These are phyloP conservation scores for Amphimedon queenslandica DNA, from an alignment of 37 sponge, comb jelly and placozoan species.

Conservation along the genomic window DNA sequence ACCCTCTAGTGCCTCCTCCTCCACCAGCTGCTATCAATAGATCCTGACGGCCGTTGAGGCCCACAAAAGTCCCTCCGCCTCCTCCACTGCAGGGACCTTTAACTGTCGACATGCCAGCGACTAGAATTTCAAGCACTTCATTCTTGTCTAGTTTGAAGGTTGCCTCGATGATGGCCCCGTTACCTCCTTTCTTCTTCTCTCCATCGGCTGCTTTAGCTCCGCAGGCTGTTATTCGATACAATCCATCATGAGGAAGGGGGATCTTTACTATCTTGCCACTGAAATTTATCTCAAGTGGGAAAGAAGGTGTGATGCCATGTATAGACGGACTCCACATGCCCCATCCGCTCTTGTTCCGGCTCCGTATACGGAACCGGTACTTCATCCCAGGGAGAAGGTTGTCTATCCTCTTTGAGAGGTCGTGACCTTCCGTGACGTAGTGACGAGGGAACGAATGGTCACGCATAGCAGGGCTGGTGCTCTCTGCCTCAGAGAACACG, in stretches of 20 bases:
- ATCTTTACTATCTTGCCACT: constrained; percentile 50
- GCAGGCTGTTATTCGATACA: constrained; percentile 41
- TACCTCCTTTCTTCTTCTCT: constrained; percentile 46
- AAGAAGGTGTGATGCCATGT: constrained; percentile 19
- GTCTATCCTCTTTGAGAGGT: constrained; percentile 20
- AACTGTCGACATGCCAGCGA: constrained; percentile 70
- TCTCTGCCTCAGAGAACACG: constrained; percentile 11
- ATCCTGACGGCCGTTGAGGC: constrained; percentile 37
- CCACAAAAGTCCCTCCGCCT: constrained; percentile 74
- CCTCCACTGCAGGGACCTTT: constrained; percentile 57
- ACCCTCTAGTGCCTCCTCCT: constrained; percentile 73
- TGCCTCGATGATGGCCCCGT: constrained; percentile 65
- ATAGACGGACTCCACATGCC: constrained; percentile 54
- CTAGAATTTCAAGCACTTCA: constrained; percentile 61
- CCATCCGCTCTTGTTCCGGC: constrained; percentile 58
- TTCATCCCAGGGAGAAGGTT: constrained; percentile 35
- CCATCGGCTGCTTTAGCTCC: constrained; percentile 77
- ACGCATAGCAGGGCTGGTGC: neutral
- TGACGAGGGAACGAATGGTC: constrained; percentile 14
- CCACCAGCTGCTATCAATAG: constrained; percentile 67
- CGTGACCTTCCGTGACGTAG: neutral
- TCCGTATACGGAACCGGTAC: constrained; percentile 59
- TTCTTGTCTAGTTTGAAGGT: constrained; percentile 52
- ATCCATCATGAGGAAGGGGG: constrained; percentile 33
- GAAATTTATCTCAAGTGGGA: constrained; percentile 57